Percentiles rank a stretch among this genome's conserved stretches.
phyloP scores from a whole-genome alignment of 2,113 vertebrate species.

The Pardalotus punctatus region DNA sequence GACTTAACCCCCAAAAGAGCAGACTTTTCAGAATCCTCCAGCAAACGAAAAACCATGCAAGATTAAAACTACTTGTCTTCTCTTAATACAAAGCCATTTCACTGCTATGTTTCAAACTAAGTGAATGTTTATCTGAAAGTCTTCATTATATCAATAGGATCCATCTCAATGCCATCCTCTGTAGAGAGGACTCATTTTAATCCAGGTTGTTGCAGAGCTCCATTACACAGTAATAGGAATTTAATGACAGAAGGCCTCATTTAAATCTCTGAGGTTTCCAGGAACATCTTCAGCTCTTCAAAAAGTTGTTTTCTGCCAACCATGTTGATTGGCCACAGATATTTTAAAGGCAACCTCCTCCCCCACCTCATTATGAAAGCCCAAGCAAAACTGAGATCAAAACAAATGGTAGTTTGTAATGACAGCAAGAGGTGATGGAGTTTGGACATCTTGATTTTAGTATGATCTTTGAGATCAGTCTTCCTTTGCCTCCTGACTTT shows the following conservation, averaged over 20 bases:
- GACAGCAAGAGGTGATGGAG: background rate
- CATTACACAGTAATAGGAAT: conserved; percentile 61
- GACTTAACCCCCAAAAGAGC: background rate
- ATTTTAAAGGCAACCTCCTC: conserved; percentile 44
- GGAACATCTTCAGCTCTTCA: conserved; percentile 40
- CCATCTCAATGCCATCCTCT: background rate
- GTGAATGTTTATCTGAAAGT: conserved; percentile 53
- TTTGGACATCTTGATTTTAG: background rate
- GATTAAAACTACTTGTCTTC: background rate
- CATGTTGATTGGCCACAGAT: background rate
- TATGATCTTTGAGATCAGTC: background rate
- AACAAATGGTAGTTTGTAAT: conserved; percentile 2
- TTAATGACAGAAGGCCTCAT: conserved; percentile 49
- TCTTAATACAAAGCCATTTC: background rate
- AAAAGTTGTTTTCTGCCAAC: conserved; percentile 45
- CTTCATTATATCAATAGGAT: conserved; percentile 17
- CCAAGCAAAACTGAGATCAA: background rate
- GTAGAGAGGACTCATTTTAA: conserved; percentile 54
- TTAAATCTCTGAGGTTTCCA: conserved; percentile 34
- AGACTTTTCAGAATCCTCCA: background rate
- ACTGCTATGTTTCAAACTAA: background rate
- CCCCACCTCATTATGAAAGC: background rate
- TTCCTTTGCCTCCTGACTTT: background rate
- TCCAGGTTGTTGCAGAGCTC: conserved; percentile 29
- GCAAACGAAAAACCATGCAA: background rate